phyloP scores from a whole-genome alignment of 2,888 invertebrate species.

The Conus canariensis region DNA sequence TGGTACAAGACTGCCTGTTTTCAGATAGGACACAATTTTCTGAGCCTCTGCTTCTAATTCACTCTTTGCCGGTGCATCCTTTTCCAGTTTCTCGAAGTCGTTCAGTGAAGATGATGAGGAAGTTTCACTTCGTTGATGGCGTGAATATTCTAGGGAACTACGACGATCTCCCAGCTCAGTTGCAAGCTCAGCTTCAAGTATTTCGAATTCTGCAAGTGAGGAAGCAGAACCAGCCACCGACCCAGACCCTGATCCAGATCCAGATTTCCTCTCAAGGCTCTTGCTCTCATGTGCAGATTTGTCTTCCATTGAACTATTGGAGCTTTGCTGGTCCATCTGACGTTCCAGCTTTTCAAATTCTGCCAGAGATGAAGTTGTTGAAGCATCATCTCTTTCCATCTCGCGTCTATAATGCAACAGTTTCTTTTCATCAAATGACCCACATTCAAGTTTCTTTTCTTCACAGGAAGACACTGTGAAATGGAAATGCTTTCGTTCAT shows the following conservation, averaged over 20 bases:
- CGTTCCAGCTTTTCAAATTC: constrained; percentile 96
- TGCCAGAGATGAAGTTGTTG: constrained; percentile 91
- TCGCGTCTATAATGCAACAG: constrained; percentile 79
- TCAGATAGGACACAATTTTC: constrained; percentile 76
- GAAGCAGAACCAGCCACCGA: constrained; percentile 68
- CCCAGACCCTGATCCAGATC: constrained; percentile 45
- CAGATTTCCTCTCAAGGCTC: constrained; percentile 60
- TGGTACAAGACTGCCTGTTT: constrained; percentile 67
- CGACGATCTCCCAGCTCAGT: constrained; percentile 62
- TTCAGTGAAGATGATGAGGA: constrained; percentile 75
- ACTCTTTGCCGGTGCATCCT: constrained; percentile 69
- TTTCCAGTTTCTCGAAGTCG: constrained; percentile 77
- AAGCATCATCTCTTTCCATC: constrained; percentile 93
- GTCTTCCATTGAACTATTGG: constrained; percentile 79
- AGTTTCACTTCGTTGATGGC: constrained; percentile 66
- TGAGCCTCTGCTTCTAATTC: constrained; percentile 76
- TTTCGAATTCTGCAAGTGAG: constrained; percentile 95
- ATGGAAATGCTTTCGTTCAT: constrained; percentile 57
- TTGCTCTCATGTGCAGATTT: constrained; percentile 73
- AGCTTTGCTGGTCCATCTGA: constrained; percentile 82
- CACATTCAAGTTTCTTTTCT: constrained; percentile 36
- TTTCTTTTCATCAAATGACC: constrained; percentile 38
- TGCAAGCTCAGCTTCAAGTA: constrained; percentile 87
- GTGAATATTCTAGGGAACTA: constrained; percentile 76
- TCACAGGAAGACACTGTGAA: constrained; percentile 33